Percentiles rank a stretch among this genome's conserved stretches.
These are phyloP conservation scores for Calyptommatus sinebrachiatus DNA, from an alignment of 2,113 vertebrate genomes.

Conservation along the genomic window DNA sequence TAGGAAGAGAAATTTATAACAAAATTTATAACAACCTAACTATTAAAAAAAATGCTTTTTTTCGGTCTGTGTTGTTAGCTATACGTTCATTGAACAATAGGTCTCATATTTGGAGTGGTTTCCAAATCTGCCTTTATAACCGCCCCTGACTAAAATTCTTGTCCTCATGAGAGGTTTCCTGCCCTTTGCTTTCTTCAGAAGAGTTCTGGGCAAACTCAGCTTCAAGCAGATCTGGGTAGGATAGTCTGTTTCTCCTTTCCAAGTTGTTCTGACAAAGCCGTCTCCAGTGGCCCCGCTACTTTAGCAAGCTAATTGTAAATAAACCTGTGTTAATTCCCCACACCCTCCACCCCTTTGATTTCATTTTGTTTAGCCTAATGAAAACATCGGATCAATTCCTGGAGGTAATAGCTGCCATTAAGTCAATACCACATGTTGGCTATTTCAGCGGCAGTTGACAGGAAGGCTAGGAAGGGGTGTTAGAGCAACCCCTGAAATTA, in stretches of 20 bases:
- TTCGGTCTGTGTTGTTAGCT: no score
- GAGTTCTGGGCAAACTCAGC: no score
- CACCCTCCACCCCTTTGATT: neutral
- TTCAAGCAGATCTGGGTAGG: neutral
- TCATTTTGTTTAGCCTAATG: slow-evolving; percentile 24
- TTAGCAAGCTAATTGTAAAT: neutral
- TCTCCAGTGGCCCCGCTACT: neutral
- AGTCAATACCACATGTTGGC: slow-evolving; percentile 6
- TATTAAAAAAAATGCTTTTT: no score
- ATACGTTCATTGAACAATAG: no score
- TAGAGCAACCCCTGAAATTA: neutral
- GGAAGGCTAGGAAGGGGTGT: neutral
- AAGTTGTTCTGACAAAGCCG: neutral
- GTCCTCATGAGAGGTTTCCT: no score
- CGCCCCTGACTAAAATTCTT: neutral
- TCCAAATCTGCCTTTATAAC: neutral
- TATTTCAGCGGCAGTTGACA: neutral
- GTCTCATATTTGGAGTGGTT: no score
- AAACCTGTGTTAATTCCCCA: neutral
- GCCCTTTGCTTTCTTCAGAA: neutral
- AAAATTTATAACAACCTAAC: neutral
- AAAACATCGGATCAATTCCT: slow-evolving; percentile 30
- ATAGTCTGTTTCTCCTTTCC: neutral
- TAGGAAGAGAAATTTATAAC: no score
- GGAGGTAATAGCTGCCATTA: slow-evolving; percentile 13